A percentile compares a stretch with the other conserved stretches of the same genome.
Evolutionary conservation across 2,797 vertebrate species (phyloP).

Genomic region (Pitangus sulphuratus): DNA sequence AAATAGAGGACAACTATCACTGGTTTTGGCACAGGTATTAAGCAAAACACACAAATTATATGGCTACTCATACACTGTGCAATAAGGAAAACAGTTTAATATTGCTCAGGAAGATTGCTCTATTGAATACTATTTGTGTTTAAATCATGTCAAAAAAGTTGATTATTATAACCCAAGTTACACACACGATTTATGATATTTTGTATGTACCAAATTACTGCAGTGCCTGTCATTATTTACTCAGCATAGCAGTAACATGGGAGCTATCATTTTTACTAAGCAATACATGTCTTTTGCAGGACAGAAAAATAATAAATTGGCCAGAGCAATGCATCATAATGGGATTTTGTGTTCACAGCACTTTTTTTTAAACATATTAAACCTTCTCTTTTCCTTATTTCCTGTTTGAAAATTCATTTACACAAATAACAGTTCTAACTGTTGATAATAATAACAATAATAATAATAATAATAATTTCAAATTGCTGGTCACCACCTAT

Average conservation of each 20-base stretch:
- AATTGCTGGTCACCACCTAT: background rate
- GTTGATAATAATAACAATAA: background rate
- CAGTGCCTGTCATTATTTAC: background rate
- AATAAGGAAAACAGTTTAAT: background rate
- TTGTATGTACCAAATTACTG: background rate
- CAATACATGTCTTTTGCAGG: background rate
- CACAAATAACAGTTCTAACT: background rate
- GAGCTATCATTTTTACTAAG: background rate
- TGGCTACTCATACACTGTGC: fast-evolving
- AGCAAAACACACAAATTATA: background rate
- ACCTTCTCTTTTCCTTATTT: background rate
- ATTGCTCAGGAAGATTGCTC: background rate
- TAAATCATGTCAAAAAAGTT: background rate
- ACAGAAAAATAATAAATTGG: background rate
- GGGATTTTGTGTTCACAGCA: background rate
- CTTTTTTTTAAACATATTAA: background rate
- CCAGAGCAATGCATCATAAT: background rate
- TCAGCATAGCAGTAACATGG: background rate
- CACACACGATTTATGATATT: background rate
- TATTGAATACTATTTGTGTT: background rate
- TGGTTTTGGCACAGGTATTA: background rate
- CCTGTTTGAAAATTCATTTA: background rate
- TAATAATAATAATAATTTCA: too few species aligned
- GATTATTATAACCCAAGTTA: background rate
- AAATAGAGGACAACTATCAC: background rate